Evolutionary conservation across 2,888 invertebrate species (phyloP), one percentile per base, ranked within the genome.

Genomic region (Crioceris asparagi): DNA sequence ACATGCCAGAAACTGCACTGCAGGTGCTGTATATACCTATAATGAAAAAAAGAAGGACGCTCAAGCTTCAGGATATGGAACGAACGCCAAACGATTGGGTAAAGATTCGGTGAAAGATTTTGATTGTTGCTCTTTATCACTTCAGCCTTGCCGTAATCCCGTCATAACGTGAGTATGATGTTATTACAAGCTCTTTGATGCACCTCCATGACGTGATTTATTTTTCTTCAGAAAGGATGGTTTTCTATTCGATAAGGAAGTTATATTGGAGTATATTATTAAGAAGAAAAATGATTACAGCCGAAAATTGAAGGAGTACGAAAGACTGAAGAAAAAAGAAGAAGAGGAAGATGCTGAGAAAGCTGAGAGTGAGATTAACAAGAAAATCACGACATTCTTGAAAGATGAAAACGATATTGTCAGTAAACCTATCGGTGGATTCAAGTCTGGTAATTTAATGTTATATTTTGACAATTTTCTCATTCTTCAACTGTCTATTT

Each of bases 11-110:
- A 99, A 99, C 67, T 92, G 92, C 57, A 99, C 98, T 2, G 97
- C 98, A 1, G 92, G 94, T 38, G 90, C 96, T 6, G 96, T 97
- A 7, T 99, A 98, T 61, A 93, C 97, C 0, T 97, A 98, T 55
- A 90, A 94, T 54, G 98, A 98, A 60, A 90, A 93, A 66, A 86
- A 92, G 62, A 92, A 92, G 60, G 97, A 98, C 60, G 91, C 93
- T 2, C 78, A 83, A 27, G 81, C 85, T 6, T 93, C 94, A 10
- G 97, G 97, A 5, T 98, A 94, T 64, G 96, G 87, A 2, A 85
- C 85, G 19, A 81, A 82, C 60, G 75, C 72, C 32, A 82, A 82
- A 61, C 71, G 97, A 54, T 76, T 97, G 33, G 92, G 93, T 3
- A 97, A 92, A 61, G 93, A 94, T 68, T 90, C 92, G 1, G 78